Conservation (phyloP, 2,797 vertebrate genomes). For the Sciurus vulgaris region DNA sequence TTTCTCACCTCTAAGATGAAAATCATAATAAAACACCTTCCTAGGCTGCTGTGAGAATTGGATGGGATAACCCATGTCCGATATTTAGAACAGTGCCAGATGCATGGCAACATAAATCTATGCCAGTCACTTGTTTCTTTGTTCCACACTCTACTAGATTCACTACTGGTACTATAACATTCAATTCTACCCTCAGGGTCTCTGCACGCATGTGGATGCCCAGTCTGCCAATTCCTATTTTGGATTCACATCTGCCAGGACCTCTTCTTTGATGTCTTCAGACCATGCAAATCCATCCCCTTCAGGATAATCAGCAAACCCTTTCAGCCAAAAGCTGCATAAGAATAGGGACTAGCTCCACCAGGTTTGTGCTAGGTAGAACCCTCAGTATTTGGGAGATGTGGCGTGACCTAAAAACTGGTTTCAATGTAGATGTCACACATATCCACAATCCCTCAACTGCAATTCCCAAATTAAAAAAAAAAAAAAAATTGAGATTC, state of each 20-base stretch:
- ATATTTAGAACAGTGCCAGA: background rate
- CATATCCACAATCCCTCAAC: background rate
- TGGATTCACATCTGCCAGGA: background rate
- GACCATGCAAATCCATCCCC: background rate
- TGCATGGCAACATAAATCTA: background rate
- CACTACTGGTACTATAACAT: background rate
- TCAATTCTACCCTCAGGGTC: background rate
- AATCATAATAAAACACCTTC: background rate
- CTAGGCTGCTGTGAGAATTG: background rate
- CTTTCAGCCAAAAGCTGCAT: background rate
- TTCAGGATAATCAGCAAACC: background rate
- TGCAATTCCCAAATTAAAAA: conserved; percentile 13
- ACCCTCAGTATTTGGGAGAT: background rate
- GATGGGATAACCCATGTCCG: background rate
- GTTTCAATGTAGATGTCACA: background rate
- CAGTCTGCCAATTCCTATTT: background rate
- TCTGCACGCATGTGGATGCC: background rate
- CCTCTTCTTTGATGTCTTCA: background rate
- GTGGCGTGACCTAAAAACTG: background rate
- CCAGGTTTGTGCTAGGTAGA: background rate
- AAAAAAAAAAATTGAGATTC: too few relatives aligned
- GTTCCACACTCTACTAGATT: background rate
- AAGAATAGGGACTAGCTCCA: background rate
- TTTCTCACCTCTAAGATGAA: background rate
- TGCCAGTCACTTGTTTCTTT: background rate